A percentile compares a stretch with the other conserved stretches of the same genome.
Evolutionary conservation across 2,888 invertebrate species (phyloP).

Genomic region (Nemotelus nigrinus): DNA sequence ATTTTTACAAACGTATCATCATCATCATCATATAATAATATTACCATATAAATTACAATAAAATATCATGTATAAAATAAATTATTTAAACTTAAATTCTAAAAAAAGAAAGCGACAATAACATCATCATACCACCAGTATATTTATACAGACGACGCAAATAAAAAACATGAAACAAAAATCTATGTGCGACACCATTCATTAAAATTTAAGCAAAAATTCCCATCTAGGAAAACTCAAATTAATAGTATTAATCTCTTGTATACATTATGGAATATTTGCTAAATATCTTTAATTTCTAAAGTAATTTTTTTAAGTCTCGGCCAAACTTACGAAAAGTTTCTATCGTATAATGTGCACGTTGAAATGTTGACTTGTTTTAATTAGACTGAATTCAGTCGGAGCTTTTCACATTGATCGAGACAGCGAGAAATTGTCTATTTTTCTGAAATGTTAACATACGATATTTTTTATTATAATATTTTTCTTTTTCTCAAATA

Average conservation of each 20-base stretch:
- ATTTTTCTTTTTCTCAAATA: neutral
- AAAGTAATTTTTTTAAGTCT: constrained; percentile 10
- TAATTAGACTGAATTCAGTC: too few species aligned
- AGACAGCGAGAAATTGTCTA: too few species aligned
- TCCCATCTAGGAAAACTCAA: too few species aligned
- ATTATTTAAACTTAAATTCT: constrained; percentile 32
- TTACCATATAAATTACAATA: constrained; percentile 28
- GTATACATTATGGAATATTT: constrained; percentile 20
- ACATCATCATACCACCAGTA: neutral
- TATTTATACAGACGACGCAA: neutral
- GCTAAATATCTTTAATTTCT: constrained; percentile 5
- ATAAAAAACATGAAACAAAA: too few species aligned
- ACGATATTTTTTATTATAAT: neutral
- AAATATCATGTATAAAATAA: constrained; percentile 25
- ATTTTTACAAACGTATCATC: neutral
- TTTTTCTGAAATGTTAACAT: too few species aligned
- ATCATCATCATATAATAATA: constrained; percentile 12
- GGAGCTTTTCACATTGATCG: too few species aligned
- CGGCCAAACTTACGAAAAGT: constrained; percentile 5
- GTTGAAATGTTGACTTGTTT: too few species aligned
- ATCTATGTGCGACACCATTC: too few species aligned
- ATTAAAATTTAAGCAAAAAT: too few species aligned
- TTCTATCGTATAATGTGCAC: neutral
- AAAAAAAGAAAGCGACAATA: neutral
- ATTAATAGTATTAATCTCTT: neutral